Base-by-base conservation (phyloP, 2,888 invertebrate species). In the Drosophila subquinaria region DNA sequence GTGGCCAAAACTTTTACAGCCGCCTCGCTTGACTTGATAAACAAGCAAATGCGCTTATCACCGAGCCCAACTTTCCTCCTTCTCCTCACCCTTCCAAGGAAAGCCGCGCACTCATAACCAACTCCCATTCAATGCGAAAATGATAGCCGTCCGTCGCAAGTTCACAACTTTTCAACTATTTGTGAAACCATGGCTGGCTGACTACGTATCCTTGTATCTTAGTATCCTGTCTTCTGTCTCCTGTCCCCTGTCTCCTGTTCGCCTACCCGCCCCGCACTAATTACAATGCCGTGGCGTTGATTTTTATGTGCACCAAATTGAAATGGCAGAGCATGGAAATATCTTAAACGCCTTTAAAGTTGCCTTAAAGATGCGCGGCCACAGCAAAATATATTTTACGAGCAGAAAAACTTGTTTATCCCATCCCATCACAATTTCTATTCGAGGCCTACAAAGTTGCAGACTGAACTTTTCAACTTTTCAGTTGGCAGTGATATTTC, bases 21-120 rank as follows among this genome's bases (percentile, higher is more conserved):
- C 42, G 13, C 48, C 56, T 62, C 71, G 73, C 57, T 71, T 70
- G 66, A 76, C 81, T 86, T 81, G 87, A 88, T 84, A 84, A 84
- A 84, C 84, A 84, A 79, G 89, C 84, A 84, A 84, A 84, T 84
- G 87, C 89, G 89, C 84, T 88, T 84, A 84, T 84, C 84, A 88
- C 86, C 80, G 63, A 48, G 17, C 48, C 40, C 53, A 48, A 57
- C 40, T 38, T 42, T 50, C 23, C 48, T 40, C 69, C 75, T 73
- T 66, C 13, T 6, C 9, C 9, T 9, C 15, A 13, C 20, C 9
- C 48, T 15, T 13, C 40, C 11, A 4, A 8, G 56, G 20, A 55
- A 70, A 70, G 64, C 69, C 76, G 81, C 74, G 64, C 38, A 68
- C 71, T 81, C 79, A 76, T 86, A 87, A 81, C 76, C 82, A 65